Conservation (phyloP, 2,797 vertebrate species). For the Sebastes minor region DNA sequence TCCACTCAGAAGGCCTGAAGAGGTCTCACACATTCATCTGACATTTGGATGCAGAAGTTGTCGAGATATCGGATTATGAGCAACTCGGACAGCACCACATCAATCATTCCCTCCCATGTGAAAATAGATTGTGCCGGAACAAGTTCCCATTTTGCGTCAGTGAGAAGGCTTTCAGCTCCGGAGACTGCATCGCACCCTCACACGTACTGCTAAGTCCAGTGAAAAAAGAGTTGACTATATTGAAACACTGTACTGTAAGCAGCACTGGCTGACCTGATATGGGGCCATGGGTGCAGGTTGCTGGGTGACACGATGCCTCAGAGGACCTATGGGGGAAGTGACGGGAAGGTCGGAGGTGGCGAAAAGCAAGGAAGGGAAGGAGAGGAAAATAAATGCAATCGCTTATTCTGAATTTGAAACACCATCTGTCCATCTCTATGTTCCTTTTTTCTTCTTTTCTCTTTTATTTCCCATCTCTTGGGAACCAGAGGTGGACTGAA, state of each 20-base stretch:
- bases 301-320: neutral
- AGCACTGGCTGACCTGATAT: constrained; percentile 28
- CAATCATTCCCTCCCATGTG: constrained; percentile 50
- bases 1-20: constrained; percentile 11
- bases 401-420: constrained; percentile 46
- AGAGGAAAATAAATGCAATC: constrained; percentile 6
- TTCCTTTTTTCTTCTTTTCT: neutral
- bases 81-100: constrained; percentile 32
- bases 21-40: constrained; percentile 32
- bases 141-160: constrained; percentile 33
- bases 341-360: neutral
- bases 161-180: constrained; percentile 22
- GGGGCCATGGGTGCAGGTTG: neutral
- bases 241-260: constrained; percentile 48
- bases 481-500: constrained; percentile 60
- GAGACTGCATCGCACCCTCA: constrained; percentile 42
- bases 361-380: neutral
- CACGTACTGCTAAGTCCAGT: constrained; percentile 57
- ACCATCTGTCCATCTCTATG: constrained; percentile 71
- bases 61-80: constrained; percentile 54
- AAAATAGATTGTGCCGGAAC: constrained; percentile 62
- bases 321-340: neutral
- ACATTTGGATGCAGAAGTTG: constrained; percentile 50
- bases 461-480: neutral
- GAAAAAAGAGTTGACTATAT: constrained; percentile 67